These are phyloP conservation scores for Macroteleia sp. DNA, from an alignment of 2,888 invertebrate genomes.

Conservation along the genomic window DNA sequence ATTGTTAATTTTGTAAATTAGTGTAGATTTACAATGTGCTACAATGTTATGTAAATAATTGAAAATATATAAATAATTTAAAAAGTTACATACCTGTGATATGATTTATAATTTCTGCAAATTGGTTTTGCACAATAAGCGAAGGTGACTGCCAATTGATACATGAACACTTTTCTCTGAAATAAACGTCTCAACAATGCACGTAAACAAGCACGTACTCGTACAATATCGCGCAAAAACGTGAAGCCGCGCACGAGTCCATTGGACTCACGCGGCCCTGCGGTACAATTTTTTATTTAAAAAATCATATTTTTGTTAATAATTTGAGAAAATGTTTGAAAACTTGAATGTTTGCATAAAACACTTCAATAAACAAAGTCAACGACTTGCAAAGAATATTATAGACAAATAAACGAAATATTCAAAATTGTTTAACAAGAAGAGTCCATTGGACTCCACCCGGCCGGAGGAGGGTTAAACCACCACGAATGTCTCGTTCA, in stretches of 20 bases:
- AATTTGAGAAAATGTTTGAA: neutral
- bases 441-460: constrained; percentile 12
- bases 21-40: no score
- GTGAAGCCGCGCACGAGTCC: constrained; percentile 19
- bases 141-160: neutral
- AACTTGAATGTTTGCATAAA: constrained; percentile 11
- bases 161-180: constrained; percentile 1
- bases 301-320: constrained; percentile 31
- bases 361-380: constrained; percentile 16
- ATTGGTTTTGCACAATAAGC: neutral
- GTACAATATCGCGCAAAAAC: neutral
- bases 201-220: neutral
- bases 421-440: constrained; percentile 6
- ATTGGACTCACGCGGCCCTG: constrained; percentile 11
- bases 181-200: constrained; percentile 7
- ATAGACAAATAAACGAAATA: constrained; percentile 3
- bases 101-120: neutral
- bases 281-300: constrained; percentile 17
- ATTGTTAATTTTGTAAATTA: no score
- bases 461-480: constrained; percentile 18
- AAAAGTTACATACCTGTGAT: constrained; percentile 10
- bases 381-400: constrained; percentile 2
- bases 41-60: constrained; percentile 2
- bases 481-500: no score
- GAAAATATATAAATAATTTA: neutral